Evolutionary conservation across 1,140 invertebrate species (phyloP), one percentile per base, ranked within the genome.

Genomic region (Orius insidiosus): DNA sequence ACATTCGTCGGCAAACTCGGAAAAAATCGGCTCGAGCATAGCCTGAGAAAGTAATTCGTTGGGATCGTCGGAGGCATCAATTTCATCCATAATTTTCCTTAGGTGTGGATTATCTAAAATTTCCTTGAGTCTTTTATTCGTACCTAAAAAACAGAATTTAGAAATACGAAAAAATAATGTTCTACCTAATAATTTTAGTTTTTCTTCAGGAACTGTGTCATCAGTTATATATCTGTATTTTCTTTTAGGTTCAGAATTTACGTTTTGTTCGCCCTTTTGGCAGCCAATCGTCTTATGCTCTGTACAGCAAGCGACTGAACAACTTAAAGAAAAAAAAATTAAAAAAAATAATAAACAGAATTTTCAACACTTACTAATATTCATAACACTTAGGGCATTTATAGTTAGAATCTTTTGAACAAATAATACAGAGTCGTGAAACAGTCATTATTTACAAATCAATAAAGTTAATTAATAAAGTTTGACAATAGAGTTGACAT

Each of bases 11-110:
- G 75, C 80, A 62, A 84, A 73, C 62, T 85, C 79, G 9, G 72
- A 69, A 63, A 85, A 85, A 52, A 83, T 72, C 19, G 80, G 77
- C 59, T 84, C 78, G 46, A 68, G 66, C 80, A 85, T 84, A 19
- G 76, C 80, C 54, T 68, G 59, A 43, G 72, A 68, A 49, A 85
- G 74, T 15, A 72, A 63, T 38, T 61, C 53, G 35, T 69, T 71
- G 7, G 78, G 72, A 62, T 76, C 62, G 34, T 62, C 47, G 34
- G 70, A 65, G 10, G 62, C 65, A 38, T 78, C 64, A 53, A 85
- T 62, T 10, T 61, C 56, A 36, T 63, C 56, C 46, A 82, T 59
- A 49, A 83, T 72, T 52, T 70, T 56, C 53, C 72, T 60, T 15
- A 85, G 64, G 60, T 84, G 75, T 9, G 68, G 71, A 69, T 83